Conservation (phyloP, 2,888 invertebrate genomes). For the Sisyra nigra region DNA sequence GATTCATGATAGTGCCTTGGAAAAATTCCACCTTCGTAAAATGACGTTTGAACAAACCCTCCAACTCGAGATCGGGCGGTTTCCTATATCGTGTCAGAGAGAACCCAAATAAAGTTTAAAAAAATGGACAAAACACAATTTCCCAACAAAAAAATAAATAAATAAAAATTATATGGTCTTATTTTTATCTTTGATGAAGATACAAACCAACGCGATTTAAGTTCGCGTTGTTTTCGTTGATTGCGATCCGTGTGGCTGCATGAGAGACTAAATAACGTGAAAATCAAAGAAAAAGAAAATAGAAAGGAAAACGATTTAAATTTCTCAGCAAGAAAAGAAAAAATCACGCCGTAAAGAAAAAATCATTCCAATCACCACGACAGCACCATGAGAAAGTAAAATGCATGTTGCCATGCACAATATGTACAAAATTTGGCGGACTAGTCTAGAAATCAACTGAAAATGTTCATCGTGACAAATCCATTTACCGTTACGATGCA, state of each 20-base stretch:
- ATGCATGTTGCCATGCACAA: neutral
- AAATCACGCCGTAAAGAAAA: too few species aligned
- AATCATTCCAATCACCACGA: neutral
- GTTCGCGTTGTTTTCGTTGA: too few species aligned
- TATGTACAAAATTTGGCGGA: constrained; percentile 1
- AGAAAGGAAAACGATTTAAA: too few species aligned
- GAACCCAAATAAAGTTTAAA: neutral
- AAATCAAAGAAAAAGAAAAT: too few species aligned
- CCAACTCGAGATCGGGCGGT: constrained; percentile 99
- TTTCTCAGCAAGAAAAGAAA: too few species aligned
- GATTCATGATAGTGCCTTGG: constrained; percentile 99
- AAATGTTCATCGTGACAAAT: neutral
- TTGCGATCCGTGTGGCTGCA: too few species aligned
- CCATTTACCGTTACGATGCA: too few species aligned
- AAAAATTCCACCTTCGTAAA: constrained; percentile 99
- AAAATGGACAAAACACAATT: neutral
- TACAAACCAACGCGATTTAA: too few species aligned
- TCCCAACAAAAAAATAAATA: neutral
- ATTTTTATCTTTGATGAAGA: too few species aligned
- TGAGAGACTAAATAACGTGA: too few species aligned
- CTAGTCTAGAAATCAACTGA: neutral
- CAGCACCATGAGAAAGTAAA: neutral
- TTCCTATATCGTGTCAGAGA: constrained; percentile 50
- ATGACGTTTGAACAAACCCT: constrained; percentile 99
- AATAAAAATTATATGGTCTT: neutral